phyloP scores from a whole-genome alignment of 2,888 invertebrate genomes.

The Drosophila acutilabella region DNA sequence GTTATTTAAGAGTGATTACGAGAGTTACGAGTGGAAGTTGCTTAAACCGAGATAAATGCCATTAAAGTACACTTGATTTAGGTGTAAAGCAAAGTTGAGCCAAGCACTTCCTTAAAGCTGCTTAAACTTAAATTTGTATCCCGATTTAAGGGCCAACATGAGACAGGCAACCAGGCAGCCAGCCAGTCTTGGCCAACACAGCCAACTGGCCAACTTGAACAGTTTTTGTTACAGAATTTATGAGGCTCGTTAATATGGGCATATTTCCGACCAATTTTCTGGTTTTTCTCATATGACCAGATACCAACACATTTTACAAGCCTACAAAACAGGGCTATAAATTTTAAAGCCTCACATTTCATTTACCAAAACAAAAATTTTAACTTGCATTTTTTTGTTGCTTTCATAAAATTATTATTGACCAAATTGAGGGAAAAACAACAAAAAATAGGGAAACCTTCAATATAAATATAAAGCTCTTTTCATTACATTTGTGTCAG shows the following conservation, averaged over 20 bases:
- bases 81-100: conserved; percentile 11
- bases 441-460: not conserved
- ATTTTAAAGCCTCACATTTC: conserved; percentile 45
- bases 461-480: not conserved
- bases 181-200: not conserved
- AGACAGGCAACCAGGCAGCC: conserved; percentile 2
- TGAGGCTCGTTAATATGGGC: conserved; percentile 48
- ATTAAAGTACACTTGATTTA: conserved; percentile 24
- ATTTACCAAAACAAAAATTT: conserved; percentile 26
- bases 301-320: conserved; percentile 35
- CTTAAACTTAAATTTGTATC: conserved; percentile 32
- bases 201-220: conserved; percentile 28
- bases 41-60: conserved; percentile 22
- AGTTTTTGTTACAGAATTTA: conserved; percentile 56
- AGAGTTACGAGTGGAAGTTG: conserved; percentile 23
- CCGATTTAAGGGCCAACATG: conserved; percentile 34
- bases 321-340: conserved; percentile 46
- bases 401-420: conserved; percentile 13
- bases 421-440: not conserved
- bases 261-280: conserved; percentile 31
- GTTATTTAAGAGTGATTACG: conserved; percentile 33
- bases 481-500: conserved; percentile 9
- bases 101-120: not conserved
- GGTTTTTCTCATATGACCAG: conserved; percentile 25
- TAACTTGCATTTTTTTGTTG: conserved; percentile 10